Percentiles rank a stretch among this genome's conserved stretches.
Conservation (phyloP, 2,888 invertebrate species). For the Prenolepis imparis region DNA sequence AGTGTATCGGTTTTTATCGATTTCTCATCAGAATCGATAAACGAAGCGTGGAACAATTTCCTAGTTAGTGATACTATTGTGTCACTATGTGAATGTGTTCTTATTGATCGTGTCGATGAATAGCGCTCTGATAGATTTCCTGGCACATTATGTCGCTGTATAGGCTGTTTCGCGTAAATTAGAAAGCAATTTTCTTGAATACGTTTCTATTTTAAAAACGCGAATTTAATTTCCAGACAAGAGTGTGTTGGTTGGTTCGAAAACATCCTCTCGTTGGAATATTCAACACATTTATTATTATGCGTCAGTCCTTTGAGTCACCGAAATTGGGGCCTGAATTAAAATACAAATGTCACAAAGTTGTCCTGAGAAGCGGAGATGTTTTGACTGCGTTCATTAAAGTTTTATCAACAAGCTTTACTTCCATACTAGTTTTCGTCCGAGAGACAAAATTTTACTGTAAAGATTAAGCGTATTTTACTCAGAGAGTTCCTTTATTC, state of each 20-base stretch:
- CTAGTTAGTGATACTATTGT: slow-evolving; percentile 34
- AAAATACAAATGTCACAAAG: slow-evolving; percentile 28
- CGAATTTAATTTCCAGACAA: neutral
- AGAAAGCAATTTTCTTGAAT: slow-evolving; percentile 28
- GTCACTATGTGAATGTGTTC: slow-evolving; percentile 17
- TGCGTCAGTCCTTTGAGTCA: neutral
- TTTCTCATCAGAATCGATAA: slow-evolving; percentile 2
- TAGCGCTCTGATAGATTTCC: slow-evolving; percentile 42
- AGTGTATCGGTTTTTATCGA: too few species aligned
- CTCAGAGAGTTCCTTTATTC: neutral
- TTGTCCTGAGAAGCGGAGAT: neutral
- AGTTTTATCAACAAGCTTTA: slow-evolving; percentile 7
- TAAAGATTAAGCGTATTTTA: slow-evolving; percentile 8
- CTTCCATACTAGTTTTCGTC: neutral
- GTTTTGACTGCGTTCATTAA: neutral
- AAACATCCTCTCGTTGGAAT: neutral
- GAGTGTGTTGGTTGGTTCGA: neutral
- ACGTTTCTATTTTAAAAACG: slow-evolving; percentile 19
- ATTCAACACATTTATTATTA: neutral
- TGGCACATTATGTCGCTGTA: slow-evolving; percentile 7
- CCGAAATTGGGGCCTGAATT: slow-evolving; percentile 11
- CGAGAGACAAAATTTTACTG: neutral
- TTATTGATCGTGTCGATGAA: slow-evolving; percentile 42
- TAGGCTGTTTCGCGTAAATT: slow-evolving; percentile 8
- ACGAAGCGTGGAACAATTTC: neutral